Conservation (phyloP, 2,113 vertebrate species). For the Drymodes brunneopygia region DNA sequence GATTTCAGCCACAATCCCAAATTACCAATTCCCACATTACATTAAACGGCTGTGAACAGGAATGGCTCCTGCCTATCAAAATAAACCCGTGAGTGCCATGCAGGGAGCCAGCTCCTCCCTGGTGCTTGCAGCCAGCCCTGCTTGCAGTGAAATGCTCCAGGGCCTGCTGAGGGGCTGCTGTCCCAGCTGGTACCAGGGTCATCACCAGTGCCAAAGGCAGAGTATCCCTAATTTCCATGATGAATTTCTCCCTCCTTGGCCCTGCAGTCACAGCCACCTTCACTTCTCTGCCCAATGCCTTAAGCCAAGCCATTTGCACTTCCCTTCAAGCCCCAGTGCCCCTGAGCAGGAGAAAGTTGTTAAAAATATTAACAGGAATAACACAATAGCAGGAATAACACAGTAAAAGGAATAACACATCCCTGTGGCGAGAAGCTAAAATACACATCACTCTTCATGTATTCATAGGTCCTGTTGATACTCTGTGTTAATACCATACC, state of each 20-base stretch:
- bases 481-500: neutral
- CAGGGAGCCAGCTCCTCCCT: neutral
- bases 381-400: neutral
- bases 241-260: neutral
- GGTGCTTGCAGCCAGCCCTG: fast-evolving
- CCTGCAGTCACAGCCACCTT: neutral
- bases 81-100: neutral
- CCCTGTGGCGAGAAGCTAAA: neutral
- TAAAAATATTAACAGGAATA: neutral
- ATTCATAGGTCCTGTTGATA: neutral
- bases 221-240: neutral
- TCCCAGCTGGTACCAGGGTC: neutral
- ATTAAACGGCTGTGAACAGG: neutral
- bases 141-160: neutral
- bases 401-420: neutral
- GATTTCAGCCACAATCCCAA: conserved; percentile 50
- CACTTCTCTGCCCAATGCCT: neutral
- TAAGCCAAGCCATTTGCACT: neutral
- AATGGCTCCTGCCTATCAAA: conserved; percentile 39
- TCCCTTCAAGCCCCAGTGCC: neutral
- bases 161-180: neutral
- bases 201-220: neutral
- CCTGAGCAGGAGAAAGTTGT: neutral
- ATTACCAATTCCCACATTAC: conserved; percentile 49
- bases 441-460: neutral